Evolutionary conservation across 2,113 vertebrate species (phyloP).

Genomic region (Boulengeromyrus knoepffleri): DNA sequence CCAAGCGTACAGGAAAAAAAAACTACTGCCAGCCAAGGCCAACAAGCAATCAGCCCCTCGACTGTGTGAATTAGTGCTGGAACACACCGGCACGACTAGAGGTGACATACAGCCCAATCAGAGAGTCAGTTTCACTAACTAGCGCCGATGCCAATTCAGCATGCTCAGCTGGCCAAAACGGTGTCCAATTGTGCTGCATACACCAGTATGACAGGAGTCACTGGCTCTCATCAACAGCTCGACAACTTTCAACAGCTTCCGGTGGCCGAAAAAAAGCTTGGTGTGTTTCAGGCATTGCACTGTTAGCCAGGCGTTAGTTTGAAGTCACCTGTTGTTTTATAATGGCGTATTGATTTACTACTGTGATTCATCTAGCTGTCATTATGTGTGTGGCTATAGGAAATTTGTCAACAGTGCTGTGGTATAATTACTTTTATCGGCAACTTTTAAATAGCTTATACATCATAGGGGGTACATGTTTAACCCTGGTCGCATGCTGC

Average conservation of each 20-base stretch:
- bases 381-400: neutral
- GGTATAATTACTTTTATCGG: neutral
- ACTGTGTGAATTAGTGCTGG: neutral
- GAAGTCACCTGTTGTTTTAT: neutral
- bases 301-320: neutral
- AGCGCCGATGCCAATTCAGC: neutral
- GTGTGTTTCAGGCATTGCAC: neutral
- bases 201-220: neutral
- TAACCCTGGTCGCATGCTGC: neutral
- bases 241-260: neutral
- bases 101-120: neutral
- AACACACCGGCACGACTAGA: neutral
- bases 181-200: neutral
- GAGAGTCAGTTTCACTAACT: neutral
- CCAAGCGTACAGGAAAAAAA: neutral
- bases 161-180: neutral
- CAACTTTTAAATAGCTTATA: neutral
- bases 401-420: neutral
- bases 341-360: neutral
- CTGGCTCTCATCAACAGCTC: neutral
- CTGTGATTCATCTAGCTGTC: neutral
- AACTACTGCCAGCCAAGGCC: neutral
- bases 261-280: neutral
- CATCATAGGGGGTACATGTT: neutral
- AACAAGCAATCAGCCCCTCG: neutral